Evolutionary conservation across 2,888 invertebrate species (phyloP), one percentile per base, ranked within the genome.

Genomic region (Electrophaes corylata): DNA sequence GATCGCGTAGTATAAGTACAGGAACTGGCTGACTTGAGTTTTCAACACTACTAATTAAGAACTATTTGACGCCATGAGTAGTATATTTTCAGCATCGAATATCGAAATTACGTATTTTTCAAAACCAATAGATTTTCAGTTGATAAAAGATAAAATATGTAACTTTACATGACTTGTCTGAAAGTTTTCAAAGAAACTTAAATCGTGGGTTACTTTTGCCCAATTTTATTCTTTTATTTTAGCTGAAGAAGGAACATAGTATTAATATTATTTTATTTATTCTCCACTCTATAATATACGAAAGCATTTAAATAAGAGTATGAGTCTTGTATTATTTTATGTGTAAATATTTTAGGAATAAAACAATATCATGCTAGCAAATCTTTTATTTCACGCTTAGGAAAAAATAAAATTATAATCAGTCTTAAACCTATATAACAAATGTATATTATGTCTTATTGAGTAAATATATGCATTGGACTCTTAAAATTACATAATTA

Each of bases 341-440:
- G 40, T 47, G 55, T 62, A 50, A 61, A 55, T 66, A 62, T 60
- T 50, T 29, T 43, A 47, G 26, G 46, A 66, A 61, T 66, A 63
- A 67, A 67, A 56, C 18, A 45, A 48, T 45, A 48, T 45, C 12
- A 40, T 48, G 12, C 18, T 33, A 41, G 6, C 11, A 41, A 29
- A 16, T 39, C 31, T 60, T 57, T 63, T 57, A 54, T 59, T 65
- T 59, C 10, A 31, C 16, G 10, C 41, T 33, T 11, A 48, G 39
- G 56, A 35, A 65, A 62, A 35, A 48, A 39, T 60, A 62, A 49
- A 51, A 45, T 52, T 56, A 45, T 61, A 60, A 50, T 67, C 67
- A 67, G 66, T 67, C 65, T 67, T 61, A 67, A 45, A 60, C 31
- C 56, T 61, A 65, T 19, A 6, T 44, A 62, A 60, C 60, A 57